Evolutionary conservation across 2,888 invertebrate species (phyloP), one percentile per base, ranked within the genome.

Genomic region (Sphinx pinastri): DNA sequence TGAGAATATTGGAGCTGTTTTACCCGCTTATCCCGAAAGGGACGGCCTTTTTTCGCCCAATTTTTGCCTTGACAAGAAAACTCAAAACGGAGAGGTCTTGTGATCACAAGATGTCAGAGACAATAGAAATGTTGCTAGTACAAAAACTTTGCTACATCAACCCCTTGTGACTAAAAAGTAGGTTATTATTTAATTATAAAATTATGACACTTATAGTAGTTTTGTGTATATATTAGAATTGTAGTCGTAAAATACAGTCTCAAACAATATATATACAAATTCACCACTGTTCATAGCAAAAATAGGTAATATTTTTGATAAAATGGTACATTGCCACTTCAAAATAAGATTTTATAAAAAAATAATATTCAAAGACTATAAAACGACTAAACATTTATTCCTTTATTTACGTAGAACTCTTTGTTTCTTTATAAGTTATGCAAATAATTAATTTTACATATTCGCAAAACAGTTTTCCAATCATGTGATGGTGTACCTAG

Each of bases 21-120:
- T 90, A 91, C 89, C 90, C 88, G 88, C 85, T 85, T 86, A 88
- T 92, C 93, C 92, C 93, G 83, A 86, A 84, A 79, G 92, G 92
- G 91, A 91, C 87, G 90, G 89, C 85, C 90, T 90, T 91, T 92
- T 91, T 92, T 92, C 89, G 90, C 88, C 92, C 92, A 90, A 92
- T 89, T 92, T 90, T 88, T 89, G 88, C 89, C 91, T 91, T 93
- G 92, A 94, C 93, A 94, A 79, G 93, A 93, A 92, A 90, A 91
- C 91, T 92, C 87, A 89, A 88, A 90, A 86, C 85, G 87, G 77
- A 93, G 84, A 91, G 89, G 93, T 94, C 94, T 94, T 94, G 94
- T 94, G 94, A 94, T 94, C 94, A 92, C 93, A 93, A 92, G 93
- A 90, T 86, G 89, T 91, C 94, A 93, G 85, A 93, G 93, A 92